Percentiles rank a stretch among this genome's conserved stretches.
phyloP scores from a whole-genome alignment of 2,113 vertebrate species.

The Misgurnus mizolepis region DNA sequence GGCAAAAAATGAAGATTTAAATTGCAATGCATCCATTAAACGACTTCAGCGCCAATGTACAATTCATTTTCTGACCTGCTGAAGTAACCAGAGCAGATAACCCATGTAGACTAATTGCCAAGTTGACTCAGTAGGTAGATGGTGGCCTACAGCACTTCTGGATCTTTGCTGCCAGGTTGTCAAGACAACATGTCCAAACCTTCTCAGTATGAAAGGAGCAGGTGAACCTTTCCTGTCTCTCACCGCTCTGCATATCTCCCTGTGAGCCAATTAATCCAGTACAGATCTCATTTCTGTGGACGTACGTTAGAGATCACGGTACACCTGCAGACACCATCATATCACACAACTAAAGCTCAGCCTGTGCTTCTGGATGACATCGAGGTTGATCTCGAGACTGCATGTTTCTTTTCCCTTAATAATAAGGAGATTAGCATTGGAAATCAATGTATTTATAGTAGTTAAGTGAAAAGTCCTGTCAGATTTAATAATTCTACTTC shows the following conservation, averaged over 20 bases:
- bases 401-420: not conserved
- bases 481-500: not conserved
- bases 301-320: constrained; percentile 3
- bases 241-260: not conserved
- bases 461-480: not conserved
- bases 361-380: constrained; percentile 4
- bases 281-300: constrained; percentile 23
- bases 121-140: constrained; percentile 18
- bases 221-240: constrained; percentile 8
- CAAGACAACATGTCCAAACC: constrained; percentile 42
- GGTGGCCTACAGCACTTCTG: not conserved
- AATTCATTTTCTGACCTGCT: not conserved
- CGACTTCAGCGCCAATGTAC: too few species aligned
- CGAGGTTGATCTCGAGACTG: not conserved
- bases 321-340: constrained; percentile 4
- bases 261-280: constrained; percentile 34
- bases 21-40: too few species aligned
- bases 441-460: not conserved
- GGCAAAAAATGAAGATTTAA: too few species aligned
- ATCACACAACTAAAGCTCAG: not conserved
- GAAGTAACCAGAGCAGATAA: not conserved
- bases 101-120: constrained; percentile 18
- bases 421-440: not conserved
- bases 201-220: constrained; percentile 24
- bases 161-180: constrained; percentile 26